Conservation (phyloP, 2,888 invertebrate genomes). For the Aporophyla nigra region DNA sequence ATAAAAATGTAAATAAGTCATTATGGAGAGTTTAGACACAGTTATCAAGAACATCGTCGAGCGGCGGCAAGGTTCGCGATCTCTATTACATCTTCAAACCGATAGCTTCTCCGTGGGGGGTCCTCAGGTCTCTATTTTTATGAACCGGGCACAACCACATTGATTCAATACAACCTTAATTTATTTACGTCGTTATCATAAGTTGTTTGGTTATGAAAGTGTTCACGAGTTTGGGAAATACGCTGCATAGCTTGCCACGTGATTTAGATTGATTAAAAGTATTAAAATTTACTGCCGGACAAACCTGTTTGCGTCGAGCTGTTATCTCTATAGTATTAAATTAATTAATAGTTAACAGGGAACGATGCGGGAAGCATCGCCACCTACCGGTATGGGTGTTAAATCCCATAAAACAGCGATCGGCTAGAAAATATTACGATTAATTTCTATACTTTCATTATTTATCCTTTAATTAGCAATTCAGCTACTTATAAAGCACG, state of each 20-base stretch:
- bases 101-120: conserved; percentile 75
- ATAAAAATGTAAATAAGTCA: conserved; percentile 74
- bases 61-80: conserved; percentile 39
- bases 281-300: conserved; percentile 51
- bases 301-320: conserved; percentile 51
- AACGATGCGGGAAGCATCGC: conserved; percentile 18
- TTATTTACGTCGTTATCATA: conserved; percentile 74
- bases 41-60: conserved; percentile 33
- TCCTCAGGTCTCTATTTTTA: conserved; percentile 78
- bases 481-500: conserved; percentile 68
- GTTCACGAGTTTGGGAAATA: conserved; percentile 63
- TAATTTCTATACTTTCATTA: conserved; percentile 52
- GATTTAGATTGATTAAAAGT: conserved; percentile 62
- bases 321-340: conserved; percentile 52
- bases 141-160: conserved; percentile 70
- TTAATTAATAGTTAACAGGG: conserved; percentile 50
- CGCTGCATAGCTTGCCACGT: conserved; percentile 56
- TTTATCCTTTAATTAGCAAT: conserved; percentile 71
- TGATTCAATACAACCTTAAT: conserved; percentile 74
- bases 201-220: conserved; percentile 62
- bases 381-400: conserved; percentile 30
- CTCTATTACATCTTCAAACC: conserved; percentile 37
- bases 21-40: conserved; percentile 69
- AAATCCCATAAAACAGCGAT: conserved; percentile 37
- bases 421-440: conserved; percentile 49